Conservation (phyloP, 2,113 vertebrate genomes). For the Physeter macrocephalus region DNA sequence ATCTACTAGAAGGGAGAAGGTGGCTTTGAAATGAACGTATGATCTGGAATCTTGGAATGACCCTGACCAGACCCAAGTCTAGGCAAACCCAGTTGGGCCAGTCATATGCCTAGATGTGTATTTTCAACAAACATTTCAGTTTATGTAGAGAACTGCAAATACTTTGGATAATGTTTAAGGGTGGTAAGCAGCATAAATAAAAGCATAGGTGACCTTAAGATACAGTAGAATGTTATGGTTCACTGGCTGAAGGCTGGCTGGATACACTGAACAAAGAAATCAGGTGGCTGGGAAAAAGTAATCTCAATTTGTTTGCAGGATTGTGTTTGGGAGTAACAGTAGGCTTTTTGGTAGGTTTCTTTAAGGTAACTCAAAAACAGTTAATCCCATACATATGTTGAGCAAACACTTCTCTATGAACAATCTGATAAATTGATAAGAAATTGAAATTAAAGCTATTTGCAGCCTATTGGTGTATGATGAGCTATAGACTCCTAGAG, state of each 20-base stretch:
- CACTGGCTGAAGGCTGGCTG: background rate
- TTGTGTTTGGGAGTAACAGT: background rate
- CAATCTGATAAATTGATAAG: background rate
- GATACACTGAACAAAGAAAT: background rate
- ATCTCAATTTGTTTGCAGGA: background rate
- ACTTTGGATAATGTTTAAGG: background rate
- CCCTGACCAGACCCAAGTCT: background rate
- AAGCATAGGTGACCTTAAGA: background rate
- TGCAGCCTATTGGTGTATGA: background rate
- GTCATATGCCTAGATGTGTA: background rate
- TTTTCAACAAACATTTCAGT: background rate
- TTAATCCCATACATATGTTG: background rate
- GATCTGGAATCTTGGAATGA: background rate
- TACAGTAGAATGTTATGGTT: background rate
- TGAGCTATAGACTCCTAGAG: background rate
- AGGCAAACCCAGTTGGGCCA: background rate
- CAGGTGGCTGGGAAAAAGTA: background rate
- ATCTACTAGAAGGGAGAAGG: background rate
- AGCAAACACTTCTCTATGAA: background rate
- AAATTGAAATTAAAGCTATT: background rate
- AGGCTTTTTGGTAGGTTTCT: background rate
- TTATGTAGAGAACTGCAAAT: background rate
- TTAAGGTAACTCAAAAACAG: background rate
- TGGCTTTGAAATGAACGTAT: background rate
- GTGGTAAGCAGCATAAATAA: background rate